Evolutionary conservation across 1,140 invertebrate genomes (phyloP), one percentile per base, ranked within the genome.

Genomic region (Drosophila leontia): DNA sequence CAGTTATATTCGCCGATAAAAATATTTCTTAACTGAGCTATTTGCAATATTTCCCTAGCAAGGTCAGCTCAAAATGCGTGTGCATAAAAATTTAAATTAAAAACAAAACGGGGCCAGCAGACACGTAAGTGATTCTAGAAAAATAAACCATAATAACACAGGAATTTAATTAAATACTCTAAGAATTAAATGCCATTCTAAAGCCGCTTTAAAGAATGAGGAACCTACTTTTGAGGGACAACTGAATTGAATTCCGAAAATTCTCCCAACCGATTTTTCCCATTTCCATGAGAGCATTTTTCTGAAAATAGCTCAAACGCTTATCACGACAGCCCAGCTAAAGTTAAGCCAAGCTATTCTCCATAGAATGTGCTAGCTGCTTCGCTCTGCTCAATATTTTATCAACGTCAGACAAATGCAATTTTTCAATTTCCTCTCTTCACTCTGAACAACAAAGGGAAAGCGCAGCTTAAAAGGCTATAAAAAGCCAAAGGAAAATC

Each of bases 381-480:
- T 37, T 2, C 13, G 51, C 34, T 37, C 32, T n/a, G 53, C 68
- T 85, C 82, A 78, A 85, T 85, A 85, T 85, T 81, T 85, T 85
- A 85, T 75, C 74, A 83, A 71, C 77, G 55, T 53, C 77, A 81
- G 72, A 81, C 76, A 67, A 85, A 86, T 83, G 78, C 82, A 86
- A 85, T 85, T 85, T 85, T 85, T 86, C 82, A 85, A 86, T 85
- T 86, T 85, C 63, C 42, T 60, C 61, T 26, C 44, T 48, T 64
- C 64, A 67, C 62, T 51, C 39, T 29, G 35, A 32, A 74, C 48
- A 74, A 82, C 80, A 82, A 78, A 82, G 60, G 70, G 51, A 69
- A 61, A 62, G 79, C 19, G 53, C 77, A 78, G 78, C 82, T 86
- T 78, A 81, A 86, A 85, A 65, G 75, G 82, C 78, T 64, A 85